Conservation (phyloP, 2,113 vertebrate genomes). For the Microtus ochrogaster region DNA sequence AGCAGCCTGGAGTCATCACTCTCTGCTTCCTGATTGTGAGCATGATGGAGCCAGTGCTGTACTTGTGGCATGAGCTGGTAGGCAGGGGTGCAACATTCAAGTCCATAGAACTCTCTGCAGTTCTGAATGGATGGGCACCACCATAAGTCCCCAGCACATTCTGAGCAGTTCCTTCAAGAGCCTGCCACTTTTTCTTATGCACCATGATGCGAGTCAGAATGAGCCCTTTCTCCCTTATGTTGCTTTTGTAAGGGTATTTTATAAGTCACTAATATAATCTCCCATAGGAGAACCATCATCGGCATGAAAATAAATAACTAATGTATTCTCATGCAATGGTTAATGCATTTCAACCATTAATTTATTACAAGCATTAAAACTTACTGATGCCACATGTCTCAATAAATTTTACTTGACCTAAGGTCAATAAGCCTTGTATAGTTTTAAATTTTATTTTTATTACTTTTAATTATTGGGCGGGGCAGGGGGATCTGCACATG, state of each 20-base stretch:
- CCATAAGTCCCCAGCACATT: neutral
- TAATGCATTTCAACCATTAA: neutral
- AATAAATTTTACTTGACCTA: neutral
- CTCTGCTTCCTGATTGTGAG: neutral
- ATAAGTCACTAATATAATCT: neutral
- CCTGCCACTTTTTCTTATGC: neutral
- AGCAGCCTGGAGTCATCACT: too few relatives aligned
- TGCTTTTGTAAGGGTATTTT: neutral
- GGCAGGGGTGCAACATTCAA: neutral
- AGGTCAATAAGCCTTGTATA: neutral
- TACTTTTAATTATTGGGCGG: neutral
- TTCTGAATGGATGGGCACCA: neutral
- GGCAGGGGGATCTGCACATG: neutral
- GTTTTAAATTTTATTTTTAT: neutral
- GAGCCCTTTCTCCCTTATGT: neutral
- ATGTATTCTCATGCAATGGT: neutral
- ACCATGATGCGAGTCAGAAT: neutral
- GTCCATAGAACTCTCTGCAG: neutral
- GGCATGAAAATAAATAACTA: neutral
- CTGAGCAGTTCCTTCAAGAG: neutral
- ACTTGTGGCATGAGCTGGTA: neutral
- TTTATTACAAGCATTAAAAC: neutral
- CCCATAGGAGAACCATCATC: neutral
- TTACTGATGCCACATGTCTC: neutral
- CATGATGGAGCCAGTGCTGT: neutral